Conservation (phyloP, 2,113 vertebrate species). For the Nettapus auritus region DNA sequence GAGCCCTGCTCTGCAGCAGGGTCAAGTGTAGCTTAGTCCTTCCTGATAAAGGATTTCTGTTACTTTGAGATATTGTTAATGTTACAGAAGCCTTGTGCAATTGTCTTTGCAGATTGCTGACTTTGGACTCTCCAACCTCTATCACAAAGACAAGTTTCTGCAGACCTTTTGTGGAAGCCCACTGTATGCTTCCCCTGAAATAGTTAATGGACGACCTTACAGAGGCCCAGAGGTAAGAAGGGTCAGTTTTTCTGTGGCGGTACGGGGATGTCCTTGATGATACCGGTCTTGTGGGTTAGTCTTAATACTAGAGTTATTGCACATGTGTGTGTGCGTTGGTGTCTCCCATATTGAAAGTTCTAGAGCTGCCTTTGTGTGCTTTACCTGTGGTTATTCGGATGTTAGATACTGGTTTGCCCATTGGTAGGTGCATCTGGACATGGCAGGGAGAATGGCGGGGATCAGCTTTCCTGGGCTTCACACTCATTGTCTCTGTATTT, state of each 20-base stretch:
- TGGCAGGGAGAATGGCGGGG: not conserved
- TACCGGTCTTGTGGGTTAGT: not conserved
- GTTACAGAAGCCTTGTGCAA: not conserved
- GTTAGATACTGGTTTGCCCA: not conserved
- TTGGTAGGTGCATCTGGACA: not conserved
- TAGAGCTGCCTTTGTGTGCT: not conserved
- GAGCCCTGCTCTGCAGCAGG: not conserved
- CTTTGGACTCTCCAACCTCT: conserved; percentile 97
- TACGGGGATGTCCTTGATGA: not conserved
- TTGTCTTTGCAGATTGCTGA: conserved; percentile 90
- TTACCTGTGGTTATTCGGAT: not conserved
- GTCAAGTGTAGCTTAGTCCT: not conserved
- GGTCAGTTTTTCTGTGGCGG: not conserved
- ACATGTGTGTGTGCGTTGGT: not conserved
- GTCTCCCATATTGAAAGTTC: not conserved
- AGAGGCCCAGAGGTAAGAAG: conserved; percentile 91
- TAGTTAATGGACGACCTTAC: conserved; percentile 97
- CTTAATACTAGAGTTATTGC: not conserved
- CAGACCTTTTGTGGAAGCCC: conserved; percentile 98
- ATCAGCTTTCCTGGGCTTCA: not conserved
- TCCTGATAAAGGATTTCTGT: not conserved
- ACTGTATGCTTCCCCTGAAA: conserved; percentile 97
- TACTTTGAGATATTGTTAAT: not conserved
- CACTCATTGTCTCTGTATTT: conserved; percentile 51
- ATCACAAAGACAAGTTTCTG: conserved; percentile 95